Percentiles rank a stretch among this genome's conserved stretches.
Conservation (phyloP, 2,888 invertebrate genomes). For the Anorthoa munda region DNA sequence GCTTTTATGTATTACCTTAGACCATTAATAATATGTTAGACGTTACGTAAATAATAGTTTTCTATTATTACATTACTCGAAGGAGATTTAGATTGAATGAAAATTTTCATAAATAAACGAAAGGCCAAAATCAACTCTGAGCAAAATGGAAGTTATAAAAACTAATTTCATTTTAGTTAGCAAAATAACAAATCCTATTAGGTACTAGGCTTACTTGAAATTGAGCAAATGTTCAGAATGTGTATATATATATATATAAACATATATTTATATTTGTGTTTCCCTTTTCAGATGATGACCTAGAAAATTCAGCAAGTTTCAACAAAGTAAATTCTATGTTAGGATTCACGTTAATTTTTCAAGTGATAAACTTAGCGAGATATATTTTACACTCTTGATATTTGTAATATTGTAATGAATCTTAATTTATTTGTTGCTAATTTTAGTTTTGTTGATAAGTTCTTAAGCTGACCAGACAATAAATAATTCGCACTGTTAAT, state of each 20-base stretch:
- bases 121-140: conserved; percentile 2
- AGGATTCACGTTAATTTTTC: conserved; percentile 70
- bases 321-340: conserved; percentile 70
- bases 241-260: neutral
- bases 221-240: conserved; percentile 14
- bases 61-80: neutral
- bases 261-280: conserved; percentile 9
- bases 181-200: conserved; percentile 39
- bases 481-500: conserved; percentile 68
- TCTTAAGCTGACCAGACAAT: conserved; percentile 82
- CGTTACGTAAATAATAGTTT: conserved; percentile 7
- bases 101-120: conserved; percentile 4
- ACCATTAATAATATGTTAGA: neutral
- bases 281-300: conserved; percentile 80
- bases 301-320: conserved; percentile 76
- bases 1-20: conserved; percentile 23
- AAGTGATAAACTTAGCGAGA: conserved; percentile 71
- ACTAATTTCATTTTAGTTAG: conserved; percentile 25
- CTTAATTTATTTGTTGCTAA: conserved; percentile 56
- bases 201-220: conserved; percentile 7
- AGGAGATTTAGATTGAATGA: neutral
- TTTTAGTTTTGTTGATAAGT: conserved; percentile 56
- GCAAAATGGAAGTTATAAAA: conserved; percentile 9
- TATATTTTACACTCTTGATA: conserved; percentile 77
- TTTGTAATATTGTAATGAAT: conserved; percentile 57